These are phyloP conservation scores for Taeniopygia guttata DNA, from an alignment of 2,797 vertebrate species.

Conservation along the genomic window DNA sequence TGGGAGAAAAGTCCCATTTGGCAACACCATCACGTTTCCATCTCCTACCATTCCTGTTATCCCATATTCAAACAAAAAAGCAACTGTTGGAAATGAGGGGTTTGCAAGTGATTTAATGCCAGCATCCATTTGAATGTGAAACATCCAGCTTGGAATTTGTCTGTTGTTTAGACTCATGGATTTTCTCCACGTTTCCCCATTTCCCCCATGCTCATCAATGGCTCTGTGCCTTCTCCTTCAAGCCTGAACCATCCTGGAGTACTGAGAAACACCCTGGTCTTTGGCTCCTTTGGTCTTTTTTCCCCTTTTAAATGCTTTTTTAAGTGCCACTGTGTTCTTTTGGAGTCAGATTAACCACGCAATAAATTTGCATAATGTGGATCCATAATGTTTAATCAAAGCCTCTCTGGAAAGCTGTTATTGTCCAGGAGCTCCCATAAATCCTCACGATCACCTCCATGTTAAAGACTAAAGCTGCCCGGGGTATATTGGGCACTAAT, in stretches of 20 bases:
- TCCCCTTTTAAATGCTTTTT: slow-evolving; percentile 40
- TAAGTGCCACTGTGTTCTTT: slow-evolving; percentile 50
- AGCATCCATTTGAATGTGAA: not conserved
- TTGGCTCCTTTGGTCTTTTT: not conserved
- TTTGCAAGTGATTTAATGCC: not conserved
- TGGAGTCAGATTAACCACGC: slow-evolving; percentile 46
- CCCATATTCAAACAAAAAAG: not conserved
- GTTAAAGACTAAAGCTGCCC: slow-evolving; percentile 41
- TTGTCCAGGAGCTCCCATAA: slow-evolving; percentile 49
- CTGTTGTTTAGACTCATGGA: not conserved
- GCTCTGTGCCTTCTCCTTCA: not conserved
- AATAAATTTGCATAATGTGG: slow-evolving; percentile 59
- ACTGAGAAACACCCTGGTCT: not conserved
- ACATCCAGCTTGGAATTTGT: not conserved
- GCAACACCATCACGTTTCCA: not conserved
- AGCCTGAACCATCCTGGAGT: not conserved
- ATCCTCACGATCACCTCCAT: slow-evolving; percentile 19
- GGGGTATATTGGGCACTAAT: slow-evolving; percentile 22
- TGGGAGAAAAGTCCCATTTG: not conserved
- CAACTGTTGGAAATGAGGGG: not conserved
- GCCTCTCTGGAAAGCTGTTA: slow-evolving; percentile 40
- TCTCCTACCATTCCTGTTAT: accelerated
- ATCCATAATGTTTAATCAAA: slow-evolving; percentile 52
- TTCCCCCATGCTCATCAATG: not conserved
- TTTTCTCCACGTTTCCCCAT: not conserved